Conservation (phyloP, 2,888 invertebrate genomes). For the Myopa tessellatipennis region DNA sequence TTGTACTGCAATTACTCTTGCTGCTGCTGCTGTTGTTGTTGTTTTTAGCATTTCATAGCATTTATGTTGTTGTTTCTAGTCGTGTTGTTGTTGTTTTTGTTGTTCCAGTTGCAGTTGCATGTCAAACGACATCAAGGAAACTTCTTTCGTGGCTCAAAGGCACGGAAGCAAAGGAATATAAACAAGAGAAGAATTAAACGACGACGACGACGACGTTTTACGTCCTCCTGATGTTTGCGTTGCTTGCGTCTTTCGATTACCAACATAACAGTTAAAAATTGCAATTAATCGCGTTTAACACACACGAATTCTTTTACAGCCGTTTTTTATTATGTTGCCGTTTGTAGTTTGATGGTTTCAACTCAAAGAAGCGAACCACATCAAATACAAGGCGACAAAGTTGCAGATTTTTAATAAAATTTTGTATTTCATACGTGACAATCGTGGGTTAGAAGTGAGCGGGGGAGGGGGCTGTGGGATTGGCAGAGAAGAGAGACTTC, state of each 20-base stretch:
- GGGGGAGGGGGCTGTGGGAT: not conserved
- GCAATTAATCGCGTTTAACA: slow-evolving; percentile 62
- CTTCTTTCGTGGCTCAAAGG: not conserved
- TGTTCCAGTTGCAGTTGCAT: slow-evolving; percentile 50
- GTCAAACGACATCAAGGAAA: slow-evolving; percentile 44
- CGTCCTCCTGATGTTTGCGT: not conserved
- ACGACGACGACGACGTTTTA: slow-evolving; percentile 3
- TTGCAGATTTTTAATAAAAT: not conserved
- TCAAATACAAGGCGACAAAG: not conserved
- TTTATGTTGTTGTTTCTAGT: not conserved
- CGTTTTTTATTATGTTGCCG: not conserved
- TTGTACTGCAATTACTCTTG: not conserved
- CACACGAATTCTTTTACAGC: slow-evolving; percentile 56
- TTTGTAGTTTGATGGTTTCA: not conserved
- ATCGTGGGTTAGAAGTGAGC: not conserved
- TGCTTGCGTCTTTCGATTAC: slow-evolving; percentile 39
- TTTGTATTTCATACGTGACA: not conserved
- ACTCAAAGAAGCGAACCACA: not conserved
- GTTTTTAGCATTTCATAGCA: not conserved
- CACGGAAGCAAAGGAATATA: not conserved
- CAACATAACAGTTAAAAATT: slow-evolving; percentile 63
- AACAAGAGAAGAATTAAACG: not conserved
- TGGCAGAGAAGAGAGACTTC: too few species aligned
- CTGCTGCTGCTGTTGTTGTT: not conserved
- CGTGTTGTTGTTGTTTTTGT: not conserved